Percentiles rank a stretch among this genome's conserved stretches.
Conservation (phyloP, 2,113 vertebrate species). For the Rhineura floridana region DNA sequence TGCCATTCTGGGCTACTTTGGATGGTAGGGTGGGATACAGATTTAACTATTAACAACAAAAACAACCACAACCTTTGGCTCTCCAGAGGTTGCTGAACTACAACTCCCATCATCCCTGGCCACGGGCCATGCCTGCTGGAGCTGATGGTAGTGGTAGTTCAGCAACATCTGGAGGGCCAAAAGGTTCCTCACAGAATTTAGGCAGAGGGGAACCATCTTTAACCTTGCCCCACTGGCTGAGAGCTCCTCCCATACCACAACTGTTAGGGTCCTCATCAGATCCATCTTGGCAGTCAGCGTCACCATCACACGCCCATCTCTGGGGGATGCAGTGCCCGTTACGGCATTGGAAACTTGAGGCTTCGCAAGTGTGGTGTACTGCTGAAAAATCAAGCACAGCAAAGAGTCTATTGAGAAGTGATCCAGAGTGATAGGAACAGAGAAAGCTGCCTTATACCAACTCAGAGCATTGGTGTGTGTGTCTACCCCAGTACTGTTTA, state of each 20-base stretch:
- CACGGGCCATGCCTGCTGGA: too few species aligned
- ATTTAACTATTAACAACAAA: too few species aligned
- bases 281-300: conserved; percentile 92
- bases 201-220: fast-evolving
- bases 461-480: too few species aligned
- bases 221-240: fast-evolving
- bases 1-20: too few species aligned
- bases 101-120: too few species aligned
- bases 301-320: conserved; percentile 94
- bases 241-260: conserved; percentile 77
- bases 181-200: too few species aligned
- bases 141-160: too few species aligned
- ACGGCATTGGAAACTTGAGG: conserved; percentile 94
- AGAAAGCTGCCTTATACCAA: not conserved
- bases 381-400: conserved; percentile 72
- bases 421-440: not conserved
- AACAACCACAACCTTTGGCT: too few species aligned
- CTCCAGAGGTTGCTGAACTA: too few species aligned
- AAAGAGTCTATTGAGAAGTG: not conserved
- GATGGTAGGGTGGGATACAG: too few species aligned
- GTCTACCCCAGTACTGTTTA: too few species aligned
- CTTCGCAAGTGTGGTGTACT: conserved; percentile 92
- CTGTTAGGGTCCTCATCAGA: conserved; percentile 87
- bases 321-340: conserved; percentile 95
- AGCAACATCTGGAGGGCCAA: too few species aligned